phyloP scores from a whole-genome alignment of 2,113 vertebrate genomes.

The Cryptomyrus ogoouensis region DNA sequence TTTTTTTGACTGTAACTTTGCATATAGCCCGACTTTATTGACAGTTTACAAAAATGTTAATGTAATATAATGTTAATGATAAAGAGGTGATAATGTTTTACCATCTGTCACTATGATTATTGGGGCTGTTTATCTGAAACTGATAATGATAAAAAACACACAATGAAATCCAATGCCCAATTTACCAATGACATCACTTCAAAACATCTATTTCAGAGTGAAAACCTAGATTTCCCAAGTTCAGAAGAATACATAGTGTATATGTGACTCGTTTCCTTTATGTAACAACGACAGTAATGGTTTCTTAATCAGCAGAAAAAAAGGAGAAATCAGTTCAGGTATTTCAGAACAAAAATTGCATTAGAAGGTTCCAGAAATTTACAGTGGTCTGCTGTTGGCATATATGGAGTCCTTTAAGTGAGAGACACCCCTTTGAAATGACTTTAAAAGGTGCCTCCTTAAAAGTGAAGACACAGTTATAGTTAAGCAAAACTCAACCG shows the following conservation, averaged over 20 bases:
- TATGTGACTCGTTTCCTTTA: not conserved
- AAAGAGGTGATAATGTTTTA: not conserved
- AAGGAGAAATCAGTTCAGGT: not conserved
- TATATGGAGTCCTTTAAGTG: not conserved
- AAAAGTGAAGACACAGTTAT: not conserved
- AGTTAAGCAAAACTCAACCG: not conserved
- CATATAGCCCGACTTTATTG: not conserved
- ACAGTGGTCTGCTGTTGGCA: not conserved
- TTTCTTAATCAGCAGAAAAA: not conserved
- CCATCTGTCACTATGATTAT: not conserved
- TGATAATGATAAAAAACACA: not conserved
- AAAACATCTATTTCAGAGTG: not conserved
- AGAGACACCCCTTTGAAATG: not conserved
- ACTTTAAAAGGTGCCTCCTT: not conserved
- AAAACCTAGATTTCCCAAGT: not conserved
- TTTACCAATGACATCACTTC: not conserved
- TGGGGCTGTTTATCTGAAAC: not conserved
- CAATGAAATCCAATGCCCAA: not conserved
- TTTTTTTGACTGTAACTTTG: not conserved
- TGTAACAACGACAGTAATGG: not conserved
- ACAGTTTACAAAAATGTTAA: not conserved
- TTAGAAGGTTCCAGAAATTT: not conserved
- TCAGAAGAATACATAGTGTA: not conserved
- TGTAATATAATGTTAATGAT: not conserved
- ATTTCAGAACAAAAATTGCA: not conserved